phyloP scores from a whole-genome alignment of 2,113 vertebrate species.

The Silurus asotus region DNA sequence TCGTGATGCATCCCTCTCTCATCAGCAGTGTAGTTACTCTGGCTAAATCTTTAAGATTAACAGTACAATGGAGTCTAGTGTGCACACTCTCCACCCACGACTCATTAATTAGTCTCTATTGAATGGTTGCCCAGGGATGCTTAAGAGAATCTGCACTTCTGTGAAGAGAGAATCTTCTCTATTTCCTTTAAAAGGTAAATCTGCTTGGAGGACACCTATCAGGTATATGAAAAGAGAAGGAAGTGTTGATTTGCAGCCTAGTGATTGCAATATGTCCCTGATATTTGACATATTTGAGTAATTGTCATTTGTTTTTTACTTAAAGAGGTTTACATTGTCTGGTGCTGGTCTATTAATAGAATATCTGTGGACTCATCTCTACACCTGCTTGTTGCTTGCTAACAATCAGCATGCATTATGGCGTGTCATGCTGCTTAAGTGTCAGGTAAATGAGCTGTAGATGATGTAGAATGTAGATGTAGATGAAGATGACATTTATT shows the following conservation, averaged over 20 bases:
- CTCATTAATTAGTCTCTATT: constrained; percentile 1
- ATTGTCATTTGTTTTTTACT: not conserved
- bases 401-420: not conserved
- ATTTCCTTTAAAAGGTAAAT: not conserved
- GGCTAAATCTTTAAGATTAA: not conserved
- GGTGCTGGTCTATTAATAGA: not conserved
- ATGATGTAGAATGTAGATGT: not conserved
- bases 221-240: not conserved
- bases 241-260: constrained; percentile 4
- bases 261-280: not conserved
- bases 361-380: not conserved
- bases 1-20: not conserved
- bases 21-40: not conserved
- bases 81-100: not conserved
- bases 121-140: not conserved
- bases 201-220: not conserved
- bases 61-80: constrained; percentile 4
- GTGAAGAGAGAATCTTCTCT: not conserved
- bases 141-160: constrained; percentile 1
- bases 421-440: not conserved
- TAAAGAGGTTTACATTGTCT: not conserved
- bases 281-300: not conserved
- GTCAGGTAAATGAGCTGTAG: not conserved
- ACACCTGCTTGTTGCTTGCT: not conserved
- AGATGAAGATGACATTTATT: not conserved